Evolutionary conservation across 2,113 vertebrate species (phyloP).

Genomic region (Cricetomys ansorgei): DNA sequence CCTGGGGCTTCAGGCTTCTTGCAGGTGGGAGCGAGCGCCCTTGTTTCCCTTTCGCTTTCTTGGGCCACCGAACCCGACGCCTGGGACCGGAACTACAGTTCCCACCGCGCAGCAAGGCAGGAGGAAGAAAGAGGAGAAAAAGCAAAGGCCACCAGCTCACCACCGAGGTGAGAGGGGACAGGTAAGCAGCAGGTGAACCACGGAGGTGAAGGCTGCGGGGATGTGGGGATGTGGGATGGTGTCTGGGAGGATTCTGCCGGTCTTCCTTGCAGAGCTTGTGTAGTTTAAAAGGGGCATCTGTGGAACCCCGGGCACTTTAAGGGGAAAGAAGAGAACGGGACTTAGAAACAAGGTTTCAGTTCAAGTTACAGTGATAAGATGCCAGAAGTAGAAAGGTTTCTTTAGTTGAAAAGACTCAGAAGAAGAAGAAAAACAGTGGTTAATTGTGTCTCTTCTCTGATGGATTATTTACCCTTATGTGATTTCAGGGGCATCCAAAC

Average conservation of each 20-base stretch:
- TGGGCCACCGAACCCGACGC: constrained; percentile 19
- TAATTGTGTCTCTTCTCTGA: background rate
- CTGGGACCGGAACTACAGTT: constrained; percentile 84
- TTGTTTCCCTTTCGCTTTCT: constrained; percentile 76
- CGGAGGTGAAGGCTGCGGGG: background rate
- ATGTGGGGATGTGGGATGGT: background rate
- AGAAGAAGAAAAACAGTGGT: background rate
- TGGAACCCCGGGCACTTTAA: background rate
- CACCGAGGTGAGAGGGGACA: constrained; percentile 82
- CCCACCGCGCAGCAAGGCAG: constrained; percentile 88
- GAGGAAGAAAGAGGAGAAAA: constrained; percentile 84
- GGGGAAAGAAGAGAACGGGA: rapidly evolving
- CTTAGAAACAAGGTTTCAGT: background rate
- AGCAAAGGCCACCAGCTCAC: constrained; percentile 79
- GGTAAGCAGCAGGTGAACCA: constrained; percentile 68
- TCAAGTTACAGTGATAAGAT: background rate
- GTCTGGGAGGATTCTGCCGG: rapidly evolving
- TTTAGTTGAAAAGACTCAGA: constrained; percentile 37
- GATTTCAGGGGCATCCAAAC: background rate
- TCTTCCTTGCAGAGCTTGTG: background rate
- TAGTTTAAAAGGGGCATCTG: background rate
- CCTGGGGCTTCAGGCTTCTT: background rate
- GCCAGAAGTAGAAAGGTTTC: constrained; percentile 65
- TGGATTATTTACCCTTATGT: background rate
- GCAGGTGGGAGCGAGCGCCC: constrained; percentile 24